Evolutionary conservation across 1,140 invertebrate genomes (phyloP).

Genomic region (Drosophila pallidifrons): DNA sequence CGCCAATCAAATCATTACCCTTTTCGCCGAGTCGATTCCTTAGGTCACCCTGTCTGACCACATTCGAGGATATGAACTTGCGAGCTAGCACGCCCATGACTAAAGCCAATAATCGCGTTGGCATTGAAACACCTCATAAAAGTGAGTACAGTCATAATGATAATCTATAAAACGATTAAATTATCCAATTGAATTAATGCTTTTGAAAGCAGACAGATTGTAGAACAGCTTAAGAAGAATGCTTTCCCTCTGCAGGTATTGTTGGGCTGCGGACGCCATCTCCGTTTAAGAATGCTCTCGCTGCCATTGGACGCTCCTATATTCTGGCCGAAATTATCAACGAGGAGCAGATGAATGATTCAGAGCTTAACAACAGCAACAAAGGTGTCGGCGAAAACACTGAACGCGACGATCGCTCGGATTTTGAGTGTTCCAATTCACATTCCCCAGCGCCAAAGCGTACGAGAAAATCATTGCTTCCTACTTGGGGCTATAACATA

Average conservation of each 20-base stretch:
- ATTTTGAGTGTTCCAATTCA: constrained; percentile 27
- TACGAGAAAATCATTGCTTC: constrained; percentile 81
- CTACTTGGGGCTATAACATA: constrained; percentile 79
- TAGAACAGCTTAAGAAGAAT: no score
- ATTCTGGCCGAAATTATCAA: constrained; percentile 93
- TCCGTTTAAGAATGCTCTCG: constrained; percentile 96
- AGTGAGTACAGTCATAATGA: constrained; percentile 46
- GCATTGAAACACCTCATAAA: constrained; percentile 78
- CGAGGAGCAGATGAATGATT: constrained; percentile 86
- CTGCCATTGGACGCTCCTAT: constrained; percentile 88
- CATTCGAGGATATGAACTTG: constrained; percentile 79
- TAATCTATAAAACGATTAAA: no score
- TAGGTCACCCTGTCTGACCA: constrained; percentile 89
- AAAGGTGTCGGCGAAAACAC: constrained; percentile 68
- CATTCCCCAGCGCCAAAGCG: constrained; percentile 83
- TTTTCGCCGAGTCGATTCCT: constrained; percentile 96
- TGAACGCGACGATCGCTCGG: constrained; percentile 1
- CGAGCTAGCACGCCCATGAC: constrained; percentile 79
- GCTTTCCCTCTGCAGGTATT: constrained; percentile 39
- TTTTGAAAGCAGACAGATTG: no score
- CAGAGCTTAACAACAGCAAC: constrained; percentile 32
- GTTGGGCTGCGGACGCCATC: constrained; percentile 92
- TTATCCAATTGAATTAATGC: no score
- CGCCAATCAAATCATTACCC: constrained; percentile 93
- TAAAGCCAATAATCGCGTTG: constrained; percentile 68